Evolutionary conservation across 1,140 invertebrate genomes (phyloP), one percentile per base, ranked within the genome.

Genomic region (Steinernema khuongi): DNA sequence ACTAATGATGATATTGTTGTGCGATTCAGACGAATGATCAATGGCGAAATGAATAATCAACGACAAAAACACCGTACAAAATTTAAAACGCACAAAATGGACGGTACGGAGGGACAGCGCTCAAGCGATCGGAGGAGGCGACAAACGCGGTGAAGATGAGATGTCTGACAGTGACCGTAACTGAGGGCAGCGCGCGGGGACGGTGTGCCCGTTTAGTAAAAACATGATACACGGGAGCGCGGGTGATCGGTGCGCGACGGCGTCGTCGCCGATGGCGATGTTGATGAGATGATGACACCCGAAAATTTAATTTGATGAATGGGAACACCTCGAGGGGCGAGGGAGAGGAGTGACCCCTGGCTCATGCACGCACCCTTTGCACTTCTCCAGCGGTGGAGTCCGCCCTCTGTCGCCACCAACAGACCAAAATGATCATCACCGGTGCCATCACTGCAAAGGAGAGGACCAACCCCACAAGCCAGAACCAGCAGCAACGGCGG

Each of bases 251-350:
- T 60, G 50, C 50, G 50, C 50, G 50, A 60, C 11, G 50, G 22
- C 11, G 50, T 11, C 50, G 50, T 22, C 50, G 50, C 14, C 26
- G 7, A 22, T 22, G 4, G 26, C 7, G 50, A 14, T 60, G 50
- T n/a, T 60, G 50, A 60, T 60, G 50, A 60, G 50, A 60, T 60
- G 50, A 60, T 60, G 50, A 60, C 11, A 60, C 50, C 50, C 50
- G 50, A 60, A 60, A 60, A 60, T 60, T 60, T 60, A 60, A 60
- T 60, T 60, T 60, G 50, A 60, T 60, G 50, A 60, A 60, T 60
- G 50, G 50, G 50, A 60, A 60, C 50, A 60, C 50, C 50, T 60
- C 50, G 14, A n/a, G n/a, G n/a, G 14, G 14, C 50, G 14, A 11
- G 26, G 50, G 50, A 60, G 26, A 60, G 50, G 50, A 60, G 26